These are phyloP conservation scores for Ametastegia equiseti DNA, from an alignment of 2,888 invertebrate species.

Conservation along the genomic window DNA sequence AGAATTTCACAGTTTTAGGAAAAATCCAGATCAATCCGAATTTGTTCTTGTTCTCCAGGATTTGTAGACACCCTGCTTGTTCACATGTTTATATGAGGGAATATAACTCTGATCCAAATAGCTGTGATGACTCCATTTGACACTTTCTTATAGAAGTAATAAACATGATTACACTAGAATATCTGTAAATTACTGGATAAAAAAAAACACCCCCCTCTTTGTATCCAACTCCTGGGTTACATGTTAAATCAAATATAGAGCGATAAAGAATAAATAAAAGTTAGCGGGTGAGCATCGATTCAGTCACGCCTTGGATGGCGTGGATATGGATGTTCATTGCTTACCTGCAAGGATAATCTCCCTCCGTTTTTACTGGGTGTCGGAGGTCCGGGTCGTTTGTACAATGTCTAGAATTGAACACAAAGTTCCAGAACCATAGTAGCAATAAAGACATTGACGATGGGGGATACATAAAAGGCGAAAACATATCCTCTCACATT, in stretches of 20 bases:
- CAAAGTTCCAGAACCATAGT: slow-evolving; percentile 53
- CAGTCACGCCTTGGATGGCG: not conserved
- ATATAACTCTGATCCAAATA: too few species aligned
- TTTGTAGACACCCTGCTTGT: too few species aligned
- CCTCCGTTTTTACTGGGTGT: slow-evolving; percentile 92
- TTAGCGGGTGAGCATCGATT: not conserved
- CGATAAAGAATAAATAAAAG: not conserved
- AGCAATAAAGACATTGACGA: slow-evolving; percentile 41
- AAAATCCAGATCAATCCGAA: too few species aligned
- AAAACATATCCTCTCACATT: not conserved
- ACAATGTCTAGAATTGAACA: slow-evolving; percentile 80
- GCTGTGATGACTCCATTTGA: too few species aligned
- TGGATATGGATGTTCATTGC: slow-evolving; percentile 52
- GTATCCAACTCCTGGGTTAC: too few species aligned
- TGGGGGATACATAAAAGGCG: slow-evolving; percentile 16
- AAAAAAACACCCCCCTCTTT: too few species aligned
- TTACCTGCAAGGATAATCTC: slow-evolving; percentile 84
- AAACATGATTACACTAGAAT: too few species aligned
- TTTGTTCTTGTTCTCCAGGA: too few species aligned
- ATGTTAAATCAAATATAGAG: not conserved
- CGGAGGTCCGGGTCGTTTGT: slow-evolving; percentile 91
- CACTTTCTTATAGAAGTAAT: too few species aligned
- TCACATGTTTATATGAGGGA: too few species aligned
- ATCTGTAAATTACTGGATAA: too few species aligned
- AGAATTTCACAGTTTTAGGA: too few species aligned